Conservation (phyloP, 2,888 invertebrate genomes). For the Neuroscelio doddi region DNA sequence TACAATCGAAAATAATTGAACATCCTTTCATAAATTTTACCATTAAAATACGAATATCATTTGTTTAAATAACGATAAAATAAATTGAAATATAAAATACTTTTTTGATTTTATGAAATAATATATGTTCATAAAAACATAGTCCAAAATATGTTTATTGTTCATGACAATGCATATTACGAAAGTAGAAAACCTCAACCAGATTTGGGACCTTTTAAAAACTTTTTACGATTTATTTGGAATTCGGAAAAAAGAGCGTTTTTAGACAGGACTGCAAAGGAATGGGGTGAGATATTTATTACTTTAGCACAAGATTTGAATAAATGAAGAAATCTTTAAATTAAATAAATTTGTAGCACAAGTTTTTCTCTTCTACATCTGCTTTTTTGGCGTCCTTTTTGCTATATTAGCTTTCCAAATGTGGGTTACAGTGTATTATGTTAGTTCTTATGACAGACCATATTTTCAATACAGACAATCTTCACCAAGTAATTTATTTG, state of each 20-base stretch:
- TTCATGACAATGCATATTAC: conserved; percentile 64
- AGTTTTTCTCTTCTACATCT: conserved; percentile 59
- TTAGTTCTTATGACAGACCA: conserved; percentile 54
- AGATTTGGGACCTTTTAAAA: conserved; percentile 56
- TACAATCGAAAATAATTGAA: too few species aligned
- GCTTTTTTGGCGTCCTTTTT: conserved; percentile 59
- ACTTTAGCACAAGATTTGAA: neutral
- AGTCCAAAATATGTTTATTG: conserved; percentile 49
- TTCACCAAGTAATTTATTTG: neutral
- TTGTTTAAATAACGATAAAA: too few species aligned
- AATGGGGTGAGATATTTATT: conserved; percentile 65
- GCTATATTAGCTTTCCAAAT: conserved; percentile 59
- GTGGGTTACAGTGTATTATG: conserved; percentile 56
- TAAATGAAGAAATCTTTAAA: neutral
- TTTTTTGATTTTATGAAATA: too few species aligned
- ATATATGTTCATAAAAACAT: too few species aligned
- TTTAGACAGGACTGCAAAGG: conserved; percentile 58
- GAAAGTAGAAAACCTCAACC: conserved; percentile 57
- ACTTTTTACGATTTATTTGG: conserved; percentile 63
- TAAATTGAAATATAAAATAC: too few species aligned
- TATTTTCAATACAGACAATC: conserved; percentile 41
- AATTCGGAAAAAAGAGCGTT: conserved; percentile 55
- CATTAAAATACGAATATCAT: too few species aligned
- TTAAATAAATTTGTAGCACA: conserved; percentile 46
- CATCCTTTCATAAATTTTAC: too few species aligned